Evolutionary conservation across 2,113 vertebrate species (phyloP).

Genomic region (Mola mola): DNA sequence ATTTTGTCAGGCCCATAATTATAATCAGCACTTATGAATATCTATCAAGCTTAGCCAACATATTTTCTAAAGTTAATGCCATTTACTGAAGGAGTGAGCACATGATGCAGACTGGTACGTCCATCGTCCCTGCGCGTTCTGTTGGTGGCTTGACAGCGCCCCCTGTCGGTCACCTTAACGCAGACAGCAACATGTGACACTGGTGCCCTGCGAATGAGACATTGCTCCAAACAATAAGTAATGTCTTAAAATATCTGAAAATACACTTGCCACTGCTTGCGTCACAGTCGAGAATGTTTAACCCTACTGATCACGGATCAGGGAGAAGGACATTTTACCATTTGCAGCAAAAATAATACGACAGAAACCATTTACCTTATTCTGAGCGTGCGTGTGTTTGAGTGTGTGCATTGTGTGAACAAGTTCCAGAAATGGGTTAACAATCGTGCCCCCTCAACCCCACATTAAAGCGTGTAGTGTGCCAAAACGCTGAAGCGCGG

Average conservation of each 20-base stretch:
- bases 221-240: too few species aligned
- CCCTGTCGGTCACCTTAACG: conserved; percentile 41
- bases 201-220: too few species aligned
- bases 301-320: background rate
- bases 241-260: background rate
- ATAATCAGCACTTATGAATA: background rate
- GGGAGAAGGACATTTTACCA: too few species aligned
- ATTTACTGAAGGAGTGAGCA: too few species aligned
- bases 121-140: too few species aligned
- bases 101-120: too few species aligned
- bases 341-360: too few species aligned
- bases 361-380: too few species aligned
- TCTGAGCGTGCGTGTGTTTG: too few species aligned
- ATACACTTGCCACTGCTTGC: background rate
- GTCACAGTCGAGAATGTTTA: background rate
- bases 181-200: too few species aligned
- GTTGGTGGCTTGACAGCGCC: conserved; percentile 30
- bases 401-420: too few species aligned
- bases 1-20: background rate
- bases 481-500: conserved; percentile 61
- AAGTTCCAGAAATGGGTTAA: conserved; percentile 44
- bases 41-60: background rate
- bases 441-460: conserved; percentile 44
- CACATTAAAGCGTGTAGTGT: conserved; percentile 45
- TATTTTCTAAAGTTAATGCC: background rate